Conservation (phyloP, 2,797 vertebrate genomes). For the Staurois parvus region DNA sequence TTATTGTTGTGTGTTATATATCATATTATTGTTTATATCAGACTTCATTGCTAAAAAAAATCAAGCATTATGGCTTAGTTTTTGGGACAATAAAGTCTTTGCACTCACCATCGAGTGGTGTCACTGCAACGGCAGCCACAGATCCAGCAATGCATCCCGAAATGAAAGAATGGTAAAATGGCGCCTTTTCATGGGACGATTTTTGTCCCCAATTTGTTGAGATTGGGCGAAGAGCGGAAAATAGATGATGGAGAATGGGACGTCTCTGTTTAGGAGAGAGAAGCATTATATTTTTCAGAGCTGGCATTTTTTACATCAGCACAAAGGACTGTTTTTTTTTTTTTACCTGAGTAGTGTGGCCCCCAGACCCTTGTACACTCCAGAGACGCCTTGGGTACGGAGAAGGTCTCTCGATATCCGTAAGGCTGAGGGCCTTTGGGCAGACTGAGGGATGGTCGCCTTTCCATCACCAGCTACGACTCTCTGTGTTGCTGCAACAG, state of each 20-base stretch:
- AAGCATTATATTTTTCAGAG: not conserved
- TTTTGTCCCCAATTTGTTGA: constrained; percentile 79
- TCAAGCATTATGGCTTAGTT: no score
- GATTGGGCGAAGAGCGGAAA: constrained; percentile 86
- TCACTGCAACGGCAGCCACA: constrained; percentile 84
- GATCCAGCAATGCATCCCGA: constrained; percentile 80
- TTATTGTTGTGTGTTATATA: no score
- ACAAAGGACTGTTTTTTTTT: not conserved
- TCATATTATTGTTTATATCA: no score
- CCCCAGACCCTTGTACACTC: constrained; percentile 84
- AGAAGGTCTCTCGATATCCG: constrained; percentile 80
- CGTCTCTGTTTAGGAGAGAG: constrained; percentile 71
- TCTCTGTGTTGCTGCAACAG: constrained; percentile 67
- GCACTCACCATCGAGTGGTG: constrained; percentile 80
- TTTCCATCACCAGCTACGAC: constrained; percentile 56
- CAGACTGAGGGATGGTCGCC: constrained; percentile 62
- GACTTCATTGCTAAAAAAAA: no score
- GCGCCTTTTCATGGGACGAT: constrained; percentile 68
- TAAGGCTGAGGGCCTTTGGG: constrained; percentile 73
- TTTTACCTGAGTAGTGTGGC: constrained; percentile 86
- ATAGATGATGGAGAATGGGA: constrained; percentile 87
- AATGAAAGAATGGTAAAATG: constrained; percentile 82
- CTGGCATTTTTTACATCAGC: no score
- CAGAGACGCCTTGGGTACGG: constrained; percentile 77
- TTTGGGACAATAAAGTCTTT: not conserved